Conservation (phyloP, 92 coral and sea anemone genomes). For the Zoanthus gigantus region DNA sequence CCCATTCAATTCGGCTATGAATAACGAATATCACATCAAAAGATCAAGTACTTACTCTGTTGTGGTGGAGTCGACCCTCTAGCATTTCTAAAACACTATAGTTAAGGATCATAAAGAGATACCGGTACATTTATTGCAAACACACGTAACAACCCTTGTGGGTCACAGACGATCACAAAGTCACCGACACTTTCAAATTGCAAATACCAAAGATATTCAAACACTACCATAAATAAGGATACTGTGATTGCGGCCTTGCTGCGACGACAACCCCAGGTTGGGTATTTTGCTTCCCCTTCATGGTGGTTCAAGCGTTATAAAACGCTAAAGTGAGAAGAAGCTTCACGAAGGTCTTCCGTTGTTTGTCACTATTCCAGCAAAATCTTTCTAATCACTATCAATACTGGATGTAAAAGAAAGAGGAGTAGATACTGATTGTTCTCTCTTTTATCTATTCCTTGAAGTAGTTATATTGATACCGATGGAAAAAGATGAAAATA, state of each 20-base stretch:
- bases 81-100: constrained; percentile 64
- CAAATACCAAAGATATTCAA: neutral
- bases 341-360: constrained; percentile 97
- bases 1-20: constrained; percentile 15
- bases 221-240: constrained; percentile 63
- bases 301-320: constrained; percentile 84
- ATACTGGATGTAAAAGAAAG: constrained; percentile 45
- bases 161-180: constrained; percentile 37
- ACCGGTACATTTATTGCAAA: constrained; percentile 56
- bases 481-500: constrained; percentile 86
- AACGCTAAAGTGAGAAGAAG: constrained; percentile 83
- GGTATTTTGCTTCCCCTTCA: constrained; percentile 96
- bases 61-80: constrained; percentile 88
- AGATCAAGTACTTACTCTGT: constrained; percentile 73
- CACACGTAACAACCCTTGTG: constrained; percentile 58
- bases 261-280: constrained; percentile 71
- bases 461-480: constrained; percentile 78
- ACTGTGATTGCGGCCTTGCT: constrained; percentile 75
- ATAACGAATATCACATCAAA: constrained; percentile 17
- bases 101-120: constrained; percentile 74
- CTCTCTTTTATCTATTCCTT: constrained; percentile 48
- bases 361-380: constrained; percentile 67
- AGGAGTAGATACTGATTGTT: constrained; percentile 54
- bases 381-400: constrained; percentile 63
- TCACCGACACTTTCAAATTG: constrained; percentile 2